Percentiles rank a stretch among this genome's conserved stretches.
phyloP scores from a whole-genome alignment of 2,113 vertebrate species.

The Paramormyrops kingsleyae region DNA sequence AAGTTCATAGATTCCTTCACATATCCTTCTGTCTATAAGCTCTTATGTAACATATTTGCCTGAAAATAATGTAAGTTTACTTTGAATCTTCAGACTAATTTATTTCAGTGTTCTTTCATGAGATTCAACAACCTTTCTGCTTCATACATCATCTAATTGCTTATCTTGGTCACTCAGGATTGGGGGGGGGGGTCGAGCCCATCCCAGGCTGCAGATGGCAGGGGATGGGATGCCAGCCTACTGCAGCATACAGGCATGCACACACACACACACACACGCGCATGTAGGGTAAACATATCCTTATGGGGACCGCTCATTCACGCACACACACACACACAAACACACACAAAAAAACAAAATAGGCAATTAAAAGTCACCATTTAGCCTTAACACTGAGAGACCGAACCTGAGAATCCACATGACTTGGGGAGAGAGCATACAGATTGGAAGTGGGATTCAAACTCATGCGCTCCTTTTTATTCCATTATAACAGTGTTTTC shows the following conservation, averaged over 20 bases:
- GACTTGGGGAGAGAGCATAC: neutral
- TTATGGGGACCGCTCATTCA: no score
- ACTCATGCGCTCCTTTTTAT: neutral
- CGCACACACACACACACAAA: no score
- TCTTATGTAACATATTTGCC: neutral
- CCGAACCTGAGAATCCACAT: neutral
- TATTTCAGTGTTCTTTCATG: neutral
- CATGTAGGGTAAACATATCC: no score
- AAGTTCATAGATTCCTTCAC: neutral
- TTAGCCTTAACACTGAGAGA: neutral
- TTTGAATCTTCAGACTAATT: neutral
- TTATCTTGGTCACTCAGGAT: neutral
- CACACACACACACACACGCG: no score
- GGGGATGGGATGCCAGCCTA: neutral
- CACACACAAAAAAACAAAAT: neutral
- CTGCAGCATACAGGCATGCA: neutral
- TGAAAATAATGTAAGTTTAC: neutral
- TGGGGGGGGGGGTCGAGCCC: neutral
- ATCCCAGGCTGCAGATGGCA: neutral
- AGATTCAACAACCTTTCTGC: neutral
- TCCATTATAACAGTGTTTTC: neutral
- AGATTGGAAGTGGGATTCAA: neutral
- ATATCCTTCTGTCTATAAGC: neutral
- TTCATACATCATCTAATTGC: neutral
- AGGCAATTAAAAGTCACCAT: neutral